Base-by-base conservation (phyloP, 1,140 invertebrate species). In the Drosophila sucinea region DNA sequence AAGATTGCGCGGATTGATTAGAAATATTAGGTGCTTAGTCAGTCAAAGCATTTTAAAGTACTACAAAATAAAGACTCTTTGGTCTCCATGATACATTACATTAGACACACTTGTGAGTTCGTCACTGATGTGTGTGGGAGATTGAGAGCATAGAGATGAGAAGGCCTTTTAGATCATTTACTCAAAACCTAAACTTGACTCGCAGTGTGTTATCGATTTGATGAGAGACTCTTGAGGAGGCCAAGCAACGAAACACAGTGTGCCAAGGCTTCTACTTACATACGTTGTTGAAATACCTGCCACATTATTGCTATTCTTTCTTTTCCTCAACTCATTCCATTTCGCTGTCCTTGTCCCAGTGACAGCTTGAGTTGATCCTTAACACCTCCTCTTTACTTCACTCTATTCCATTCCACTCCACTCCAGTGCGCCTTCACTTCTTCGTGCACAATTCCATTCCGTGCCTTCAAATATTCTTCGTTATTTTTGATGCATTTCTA, bases 401-500 rank as follows among this genome's bases (percentile, higher is more conserved):
- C 56, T 55, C 23, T 6, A 33, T 7, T 8, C 55, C 7, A 4
- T 23, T n/a, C 7, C 10, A 3, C 35, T 17, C 25, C 23, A 40
- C 38, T 17, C 25, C 3, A 25, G 3, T 17, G 17, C 17, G 17
- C 3, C 25, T 23, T 51, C 41, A 29, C 44, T 44, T 35, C 11
- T 62, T 55, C 25, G 27, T 35, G 64, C 56, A 60, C 44, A 51
- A 29, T 62, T 57, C 70, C 57, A 65, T 82, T 73, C 57, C 83
- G 80, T 89, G 80, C 70, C 51, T 38, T 78, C 57, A 74, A 70
- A 84, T 84, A 89, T 84, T 77, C 80, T 84, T 89, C 84, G 81
- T 89, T 87, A 87, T 78, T 79, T 76, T 74, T 89, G 81, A 90
- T 89, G 84, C 85, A 89, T 84, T 89, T 84, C 77, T 90, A 89